Evolutionary conservation across 23 tunicate genomes (phyloP), one percentile per base, ranked within the genome.

Genomic region (Phallusia fumigata): DNA sequence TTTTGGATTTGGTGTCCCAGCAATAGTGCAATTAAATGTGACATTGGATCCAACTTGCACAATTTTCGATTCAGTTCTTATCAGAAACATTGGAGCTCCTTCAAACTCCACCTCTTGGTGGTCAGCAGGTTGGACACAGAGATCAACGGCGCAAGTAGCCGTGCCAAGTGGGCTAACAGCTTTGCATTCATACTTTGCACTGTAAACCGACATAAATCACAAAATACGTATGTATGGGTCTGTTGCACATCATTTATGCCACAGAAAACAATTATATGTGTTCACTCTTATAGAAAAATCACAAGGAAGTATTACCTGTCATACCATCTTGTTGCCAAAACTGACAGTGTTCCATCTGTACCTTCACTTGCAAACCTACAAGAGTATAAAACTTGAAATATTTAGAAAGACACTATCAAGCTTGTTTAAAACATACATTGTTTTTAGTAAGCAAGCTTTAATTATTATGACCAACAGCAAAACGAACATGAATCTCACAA

Each of bases 51-150:
- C 90, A 22, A 80, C 69, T 52, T 74, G 73, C 10, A 74, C 18
- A 21, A 65, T 10, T 19, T 47, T 64, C 8, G 90, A 53, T 52
- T 86, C 79, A 24, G 81, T 80, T 58, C 90, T 33, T 26, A 32
- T 80, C 33, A 86, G 90, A 58, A 86, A 86, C 81, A 86, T 74
- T 26, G 90, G 90, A 40, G 90, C 83, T 52, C 90, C 90, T 26
- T 86, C 85, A 47, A 86, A 86, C 31, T 86, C 84, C 0, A 81
- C 85, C 34, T 44, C 77, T 26, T 80, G 90, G 53, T 86, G 90
- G 15, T 86, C 84, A 31, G 69, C 80, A 0, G 90, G 90, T 35
- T 86, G 74, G 18, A 86, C 85, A 52, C 49, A 53, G 45, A 86
- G 64, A 35, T 86, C 90, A 18, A 86, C 85, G 0, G 32, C 19